These are phyloP conservation scores for Cottus gobio DNA, from an alignment of 2,113 vertebrate genomes.

Conservation along the genomic window DNA sequence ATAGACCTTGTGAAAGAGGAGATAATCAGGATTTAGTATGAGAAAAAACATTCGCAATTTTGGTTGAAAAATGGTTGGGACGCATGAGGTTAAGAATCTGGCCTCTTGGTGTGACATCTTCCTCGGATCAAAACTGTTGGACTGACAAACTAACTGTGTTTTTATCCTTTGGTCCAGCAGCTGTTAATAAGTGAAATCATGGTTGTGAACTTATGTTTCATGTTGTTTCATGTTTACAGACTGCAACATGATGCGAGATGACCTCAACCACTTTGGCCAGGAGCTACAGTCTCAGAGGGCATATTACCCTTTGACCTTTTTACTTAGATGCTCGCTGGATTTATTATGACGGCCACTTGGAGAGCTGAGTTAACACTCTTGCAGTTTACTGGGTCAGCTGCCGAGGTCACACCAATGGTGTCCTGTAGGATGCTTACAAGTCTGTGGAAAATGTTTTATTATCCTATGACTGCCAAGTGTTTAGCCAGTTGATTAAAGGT, in stretches of 20 bases:
- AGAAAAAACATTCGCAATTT: too few species aligned
- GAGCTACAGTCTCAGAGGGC: not conserved
- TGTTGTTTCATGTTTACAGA: not conserved
- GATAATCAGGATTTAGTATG: too few species aligned
- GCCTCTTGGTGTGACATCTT: not conserved
- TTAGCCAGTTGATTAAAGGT: not conserved
- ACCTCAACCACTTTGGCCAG: not conserved
- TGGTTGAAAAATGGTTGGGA: too few species aligned
- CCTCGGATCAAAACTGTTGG: not conserved
- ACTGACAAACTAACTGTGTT: not conserved
- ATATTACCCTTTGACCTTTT: slow-evolving; percentile 10
- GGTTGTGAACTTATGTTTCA: not conserved
- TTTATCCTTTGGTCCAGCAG: not conserved
- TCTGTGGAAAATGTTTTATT: slow-evolving; percentile 3
- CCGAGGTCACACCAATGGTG: not conserved
- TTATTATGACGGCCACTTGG: not conserved
- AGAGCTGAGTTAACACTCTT: slow-evolving; percentile 12
- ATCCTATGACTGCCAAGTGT: not conserved
- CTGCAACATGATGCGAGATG: slow-evolving; percentile 23
- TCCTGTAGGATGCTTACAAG: not conserved
- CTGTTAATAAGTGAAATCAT: not conserved
- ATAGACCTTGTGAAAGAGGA: too few species aligned
- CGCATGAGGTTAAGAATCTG: not conserved
- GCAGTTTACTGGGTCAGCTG: slow-evolving; percentile 11
- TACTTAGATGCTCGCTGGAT: not conserved